phyloP scores from a whole-genome alignment of 2,113 vertebrate genomes.

The Bubo bubo region DNA sequence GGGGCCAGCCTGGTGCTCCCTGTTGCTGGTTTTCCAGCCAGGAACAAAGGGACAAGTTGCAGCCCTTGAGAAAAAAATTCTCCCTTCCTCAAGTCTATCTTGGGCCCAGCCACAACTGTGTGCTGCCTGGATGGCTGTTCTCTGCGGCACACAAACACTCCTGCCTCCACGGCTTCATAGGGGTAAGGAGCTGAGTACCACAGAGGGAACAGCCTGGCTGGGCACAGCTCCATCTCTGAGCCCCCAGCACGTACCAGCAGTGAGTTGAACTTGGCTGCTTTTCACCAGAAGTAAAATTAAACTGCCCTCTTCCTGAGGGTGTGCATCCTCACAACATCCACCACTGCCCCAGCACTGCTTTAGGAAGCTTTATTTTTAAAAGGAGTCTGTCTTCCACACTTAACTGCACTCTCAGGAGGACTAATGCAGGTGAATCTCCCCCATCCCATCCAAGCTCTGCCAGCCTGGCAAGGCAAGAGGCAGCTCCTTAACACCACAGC shows the following conservation, averaged over 20 bases:
- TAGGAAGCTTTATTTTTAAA: constrained; percentile 55
- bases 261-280: background rate
- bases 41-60: background rate
- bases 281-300: background rate
- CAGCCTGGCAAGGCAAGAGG: background rate
- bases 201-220: background rate
- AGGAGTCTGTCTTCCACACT: background rate
- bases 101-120: background rate
- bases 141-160: background rate
- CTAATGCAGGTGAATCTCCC: background rate
- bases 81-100: background rate
- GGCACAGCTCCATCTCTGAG: background rate
- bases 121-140: background rate
- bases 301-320: background rate
- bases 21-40: background rate
- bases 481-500: background rate
- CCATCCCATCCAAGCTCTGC: background rate
- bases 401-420: background rate
- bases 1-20: background rate
- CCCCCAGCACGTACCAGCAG: fast-evolving
- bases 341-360: background rate
- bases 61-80: background rate
- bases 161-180: background rate
- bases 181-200: background rate
- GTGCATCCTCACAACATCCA: background rate